phyloP scores from a whole-genome alignment of 1,140 invertebrate genomes.

The Anastatus disparis region DNA sequence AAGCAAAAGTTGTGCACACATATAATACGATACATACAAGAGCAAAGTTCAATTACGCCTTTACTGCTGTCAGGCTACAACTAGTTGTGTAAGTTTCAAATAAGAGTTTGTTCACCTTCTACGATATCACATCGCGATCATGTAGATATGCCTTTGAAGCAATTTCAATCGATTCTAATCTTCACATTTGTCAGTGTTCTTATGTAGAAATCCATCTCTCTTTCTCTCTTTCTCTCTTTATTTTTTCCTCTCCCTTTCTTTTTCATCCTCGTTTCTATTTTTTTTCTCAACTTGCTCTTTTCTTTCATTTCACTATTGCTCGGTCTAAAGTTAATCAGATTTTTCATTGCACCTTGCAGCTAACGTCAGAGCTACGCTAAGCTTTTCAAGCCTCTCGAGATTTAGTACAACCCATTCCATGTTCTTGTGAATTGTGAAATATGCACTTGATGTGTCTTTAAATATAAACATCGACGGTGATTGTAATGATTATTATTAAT shows the following conservation, averaged over 20 bases:
- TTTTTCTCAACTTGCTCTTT: neutral
- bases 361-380: no score
- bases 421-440: no score
- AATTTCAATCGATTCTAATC: constrained; percentile 42
- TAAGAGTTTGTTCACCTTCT: neutral
- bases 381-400: no score
- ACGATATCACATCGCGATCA: constrained; percentile 18
- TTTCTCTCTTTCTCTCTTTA: no score
- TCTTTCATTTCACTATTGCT: neutral
- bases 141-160: constrained; percentile 7
- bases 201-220: no score
- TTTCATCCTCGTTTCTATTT: no score
- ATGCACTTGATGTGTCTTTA: no score
- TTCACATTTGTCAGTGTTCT: neutral
- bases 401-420: no score
- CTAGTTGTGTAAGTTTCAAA: neutral
- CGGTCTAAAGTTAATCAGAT: no score
- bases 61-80: neutral
- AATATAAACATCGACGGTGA: no score
- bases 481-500: no score
- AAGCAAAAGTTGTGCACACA: neutral
- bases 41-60: constrained; percentile 20
- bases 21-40: constrained; percentile 33
- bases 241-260: neutral
- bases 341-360: no score